A percentile compares a stretch with the other conserved stretches of the same genome.
phyloP scores from a whole-genome alignment of 2,888 invertebrate species.

The Drosophila infuscata region DNA sequence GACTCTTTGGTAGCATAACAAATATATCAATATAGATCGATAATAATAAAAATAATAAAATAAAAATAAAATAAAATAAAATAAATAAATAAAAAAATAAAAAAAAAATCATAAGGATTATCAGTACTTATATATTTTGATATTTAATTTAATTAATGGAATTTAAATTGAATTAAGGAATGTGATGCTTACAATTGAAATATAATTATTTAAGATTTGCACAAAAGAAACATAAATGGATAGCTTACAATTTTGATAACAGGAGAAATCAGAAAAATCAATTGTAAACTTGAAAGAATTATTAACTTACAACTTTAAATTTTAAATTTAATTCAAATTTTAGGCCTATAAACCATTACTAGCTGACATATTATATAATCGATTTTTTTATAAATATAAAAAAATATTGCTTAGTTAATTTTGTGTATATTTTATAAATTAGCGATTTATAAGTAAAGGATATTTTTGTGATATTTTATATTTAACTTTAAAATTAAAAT shows the following conservation, averaged over 20 bases:
- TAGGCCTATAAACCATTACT: too few species aligned
- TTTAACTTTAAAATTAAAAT: not conserved
- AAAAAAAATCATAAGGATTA: not conserved
- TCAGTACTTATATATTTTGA: not conserved
- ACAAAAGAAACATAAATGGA: not conserved
- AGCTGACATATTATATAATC: too few species aligned
- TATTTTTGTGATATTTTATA: not conserved
- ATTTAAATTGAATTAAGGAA: not conserved
- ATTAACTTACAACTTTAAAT: not conserved
- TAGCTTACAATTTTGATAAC: too few species aligned
- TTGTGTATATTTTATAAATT: not conserved
- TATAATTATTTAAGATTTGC: not conserved
- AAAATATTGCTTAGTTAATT: too few species aligned
- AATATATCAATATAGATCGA: not conserved
- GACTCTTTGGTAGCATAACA: too few species aligned
- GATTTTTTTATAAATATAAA: too few species aligned
- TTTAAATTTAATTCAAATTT: not conserved
- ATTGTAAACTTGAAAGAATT: too few species aligned
- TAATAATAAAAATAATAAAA: not conserved
- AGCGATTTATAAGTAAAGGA: not conserved
- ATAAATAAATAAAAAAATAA: too few species aligned
- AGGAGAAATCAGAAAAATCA: too few species aligned
- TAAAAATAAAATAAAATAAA: too few species aligned
- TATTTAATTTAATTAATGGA: not conserved
- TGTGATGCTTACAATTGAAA: not conserved